Conservation (phyloP, 2,797 vertebrate genomes). For the Clamator glandarius region DNA sequence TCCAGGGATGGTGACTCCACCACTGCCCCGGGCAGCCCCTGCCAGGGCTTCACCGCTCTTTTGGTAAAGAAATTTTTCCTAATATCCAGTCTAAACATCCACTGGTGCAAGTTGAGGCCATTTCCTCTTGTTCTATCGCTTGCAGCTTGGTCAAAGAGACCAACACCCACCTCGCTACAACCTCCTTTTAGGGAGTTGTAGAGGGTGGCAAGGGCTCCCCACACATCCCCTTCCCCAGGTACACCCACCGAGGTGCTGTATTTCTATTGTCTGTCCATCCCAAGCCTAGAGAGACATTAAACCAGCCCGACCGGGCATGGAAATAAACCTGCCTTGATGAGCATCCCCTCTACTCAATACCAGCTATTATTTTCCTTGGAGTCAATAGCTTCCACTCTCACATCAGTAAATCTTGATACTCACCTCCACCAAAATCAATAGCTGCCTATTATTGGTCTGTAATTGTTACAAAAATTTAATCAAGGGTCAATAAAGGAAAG, state of each 20-base stretch:
- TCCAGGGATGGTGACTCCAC: too few species aligned
- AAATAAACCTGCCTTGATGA: neutral
- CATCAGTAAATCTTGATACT: slow-evolving; percentile 22
- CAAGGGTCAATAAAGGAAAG: slow-evolving; percentile 57
- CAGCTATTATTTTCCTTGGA: neutral
- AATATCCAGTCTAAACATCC: too few species aligned
- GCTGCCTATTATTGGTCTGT: slow-evolving; percentile 60
- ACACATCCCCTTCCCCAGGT: too few species aligned
- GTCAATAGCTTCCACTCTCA: slow-evolving; percentile 51
- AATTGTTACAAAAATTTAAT: slow-evolving; percentile 70
- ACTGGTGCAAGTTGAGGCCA: too few species aligned
- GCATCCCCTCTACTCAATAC: neutral
- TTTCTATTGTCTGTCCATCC: rapidly evolving
- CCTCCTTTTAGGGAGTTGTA: too few species aligned
- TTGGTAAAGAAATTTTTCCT: too few species aligned
- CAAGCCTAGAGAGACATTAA: neutral
- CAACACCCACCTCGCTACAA: too few species aligned
- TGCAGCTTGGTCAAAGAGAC: too few species aligned
- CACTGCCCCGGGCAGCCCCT: too few species aligned
- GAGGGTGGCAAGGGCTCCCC: too few species aligned
- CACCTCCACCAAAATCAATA: slow-evolving; percentile 49
- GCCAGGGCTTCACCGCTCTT: too few species aligned
- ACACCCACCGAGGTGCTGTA: rapidly evolving
- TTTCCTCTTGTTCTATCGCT: too few species aligned
- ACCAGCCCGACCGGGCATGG: neutral